Base-by-base conservation (phyloP, 2,888 invertebrate species). In the Auanema sp. region DNA sequence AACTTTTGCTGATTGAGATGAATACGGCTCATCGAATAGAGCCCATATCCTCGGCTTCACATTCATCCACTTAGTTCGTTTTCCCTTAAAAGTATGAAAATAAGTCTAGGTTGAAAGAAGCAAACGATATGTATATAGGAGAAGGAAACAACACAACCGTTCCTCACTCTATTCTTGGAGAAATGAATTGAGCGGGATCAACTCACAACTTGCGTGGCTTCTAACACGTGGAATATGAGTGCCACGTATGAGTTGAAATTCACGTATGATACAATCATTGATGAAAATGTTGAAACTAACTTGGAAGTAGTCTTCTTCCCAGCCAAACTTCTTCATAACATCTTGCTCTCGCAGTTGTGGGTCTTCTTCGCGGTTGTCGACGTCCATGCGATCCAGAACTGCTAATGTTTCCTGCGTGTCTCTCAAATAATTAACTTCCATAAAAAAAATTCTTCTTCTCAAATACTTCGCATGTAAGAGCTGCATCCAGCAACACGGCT, bases 321-420 rank as follows among this genome's bases (percentile, higher is more conserved):
- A 94, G 71, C 94, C 96, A 84, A 98, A 98, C 87, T 95, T 77
- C 52, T 73, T 74, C 76, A 79, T 79, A 14, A 67, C 92, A 91
- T 84, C 94, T 92, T 85, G 94, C 92, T 87, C 92, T 91, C 72
- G 57, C n/a, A 75, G 58, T 51, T 79, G 77, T 10, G 79, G 78
- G 49, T 80, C 81, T n/a, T 81, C 81, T 64, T 75, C 71, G 41
- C 58, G 59, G 68, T 95, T 95, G 86, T 98, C 97, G 83, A 97
- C 89, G 87, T 98, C 98, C 83, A 98, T 88, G 69, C 94, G 89
- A 87, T 98, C 98, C 84, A 98, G 88, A 66, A 98, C 97, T 64
- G 95, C 93, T 84, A 98, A 88, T 58, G 97, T 98, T 87, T 97
- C 96, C 87, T 98, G 96, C 66, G 98, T 98, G 88, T 98, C 96